Evolutionary conservation across 1,140 invertebrate genomes (phyloP), one percentile per base, ranked within the genome.

Genomic region (Steinernema khuongi): DNA sequence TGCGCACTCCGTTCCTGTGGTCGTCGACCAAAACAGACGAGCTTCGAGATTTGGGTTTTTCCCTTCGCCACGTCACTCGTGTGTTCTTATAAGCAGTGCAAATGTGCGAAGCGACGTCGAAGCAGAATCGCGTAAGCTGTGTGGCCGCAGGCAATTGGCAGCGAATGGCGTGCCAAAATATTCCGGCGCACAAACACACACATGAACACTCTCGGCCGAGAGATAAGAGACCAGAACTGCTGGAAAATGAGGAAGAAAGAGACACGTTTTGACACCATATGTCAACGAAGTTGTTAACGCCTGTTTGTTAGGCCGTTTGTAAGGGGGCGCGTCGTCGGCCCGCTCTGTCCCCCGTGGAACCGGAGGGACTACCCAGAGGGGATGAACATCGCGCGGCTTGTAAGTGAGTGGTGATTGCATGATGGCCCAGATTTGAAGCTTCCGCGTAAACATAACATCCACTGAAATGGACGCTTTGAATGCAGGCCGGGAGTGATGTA

Each of bases 181-280:
- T 60, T 60, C 19, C 11, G n/a, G n/a, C n/a, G n/a, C 19, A 60
- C 50, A 60, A 60, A 60, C 50, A 60, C 50, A 41, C 36, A 60
- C 50, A 60, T 60, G 50, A 60, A 60, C 19, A 60, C 50, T 60
- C 50, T 60, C 50, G 22, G 50, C n/a, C 50, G 50, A 60, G 50
- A 60, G 50, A 60, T 60, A 60, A 60, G 14, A n/a, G n/a, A 60
- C 7, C 50, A 4, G 36, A 41, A 41, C 36, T 7, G 50, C 50
- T n/a, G 26, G 7, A 22, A 7, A 2, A 60, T 22, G 50, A 60
- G 50, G 50, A 60, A 26, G 19, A 26, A 22, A 4, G 19, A 22
- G 11, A 60, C 50, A 60, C 50, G 50, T 60, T 60, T 60, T 60
- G 50, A 60, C 50, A 22, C 50, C 50, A 60, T 7, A 26, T 60